These are phyloP conservation scores for Tribolium freemani DNA, from an alignment of 2,888 invertebrate species.

Conservation along the genomic window DNA sequence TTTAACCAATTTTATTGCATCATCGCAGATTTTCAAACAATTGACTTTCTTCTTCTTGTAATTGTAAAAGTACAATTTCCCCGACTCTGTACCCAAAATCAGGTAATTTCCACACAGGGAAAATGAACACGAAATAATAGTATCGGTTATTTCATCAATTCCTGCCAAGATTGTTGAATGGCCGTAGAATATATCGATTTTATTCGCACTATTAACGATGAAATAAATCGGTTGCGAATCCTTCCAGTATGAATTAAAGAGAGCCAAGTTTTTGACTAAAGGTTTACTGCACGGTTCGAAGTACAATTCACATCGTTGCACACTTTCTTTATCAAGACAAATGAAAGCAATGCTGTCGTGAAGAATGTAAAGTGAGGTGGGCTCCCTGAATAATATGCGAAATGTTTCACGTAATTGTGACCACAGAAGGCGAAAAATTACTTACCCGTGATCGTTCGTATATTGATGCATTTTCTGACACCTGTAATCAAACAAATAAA, in stretches of 20 bases:
- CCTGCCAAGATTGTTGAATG: conserved; percentile 29
- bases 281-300: conserved; percentile 25
- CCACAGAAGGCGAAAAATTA: neutral
- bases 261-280: conserved; percentile 18
- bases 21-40: conserved; percentile 1
- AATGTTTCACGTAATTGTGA: too few relatives aligned
- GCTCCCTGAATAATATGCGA: conserved; percentile 11
- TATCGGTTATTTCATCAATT: conserved; percentile 31
- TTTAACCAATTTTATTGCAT: conserved; percentile 6
- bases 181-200: conserved; percentile 36
- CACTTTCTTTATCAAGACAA: conserved; percentile 12
- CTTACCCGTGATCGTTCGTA: conserved; percentile 21
- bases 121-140: conserved; percentile 51
- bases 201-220: conserved; percentile 24
- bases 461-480: neutral
- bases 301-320: conserved; percentile 29
- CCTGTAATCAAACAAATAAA: conserved; percentile 16
- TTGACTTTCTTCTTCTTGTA: conserved; percentile 30
- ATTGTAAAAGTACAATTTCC: conserved; percentile 50
- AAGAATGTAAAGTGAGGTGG: conserved; percentile 2
- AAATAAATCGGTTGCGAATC: conserved; percentile 34
- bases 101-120: conserved; percentile 59
- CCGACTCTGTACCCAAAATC: conserved; percentile 60
- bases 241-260: conserved; percentile 36
- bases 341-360: conserved; percentile 14